Conservation (phyloP, 1,140 invertebrate genomes). For the Periplaneta americana region DNA sequence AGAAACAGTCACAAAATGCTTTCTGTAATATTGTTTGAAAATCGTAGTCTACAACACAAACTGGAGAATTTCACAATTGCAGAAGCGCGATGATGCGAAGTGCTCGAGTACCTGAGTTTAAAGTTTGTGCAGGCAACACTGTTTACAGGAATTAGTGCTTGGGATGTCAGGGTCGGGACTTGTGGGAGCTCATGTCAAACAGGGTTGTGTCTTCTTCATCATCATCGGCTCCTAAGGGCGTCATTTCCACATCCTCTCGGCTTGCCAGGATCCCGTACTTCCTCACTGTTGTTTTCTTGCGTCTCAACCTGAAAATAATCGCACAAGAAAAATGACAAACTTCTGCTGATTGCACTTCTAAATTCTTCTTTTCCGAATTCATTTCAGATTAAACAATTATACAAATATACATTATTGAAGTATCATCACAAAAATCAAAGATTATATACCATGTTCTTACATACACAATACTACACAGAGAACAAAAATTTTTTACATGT, state of each 20-base stretch:
- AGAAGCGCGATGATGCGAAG: too few species aligned
- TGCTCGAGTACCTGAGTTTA: too few species aligned
- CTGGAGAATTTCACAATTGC: too few species aligned
- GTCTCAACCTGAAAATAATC: constrained; percentile 30
- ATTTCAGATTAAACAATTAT: constrained; percentile 24
- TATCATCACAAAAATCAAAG: too few species aligned
- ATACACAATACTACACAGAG: too few species aligned
- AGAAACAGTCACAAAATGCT: too few species aligned
- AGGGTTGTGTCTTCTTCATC: constrained; percentile 40
- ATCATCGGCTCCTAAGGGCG: constrained; percentile 47
- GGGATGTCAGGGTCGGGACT: not conserved
- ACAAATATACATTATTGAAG: too few species aligned
- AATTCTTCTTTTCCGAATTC: constrained; percentile 32
- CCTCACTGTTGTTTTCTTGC: constrained; percentile 38
- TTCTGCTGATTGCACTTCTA: too few species aligned
- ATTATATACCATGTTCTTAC: too few species aligned
- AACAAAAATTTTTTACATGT: too few species aligned
- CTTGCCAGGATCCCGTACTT: constrained; percentile 49
- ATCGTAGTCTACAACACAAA: too few species aligned
- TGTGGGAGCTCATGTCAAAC: not conserved
- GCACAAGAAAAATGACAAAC: not conserved
- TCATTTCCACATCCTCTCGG: constrained; percentile 51
- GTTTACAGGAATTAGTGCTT: not conserved
- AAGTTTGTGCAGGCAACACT: not conserved
- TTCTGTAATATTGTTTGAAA: too few species aligned